phyloP scores from a whole-genome alignment of 2,888 invertebrate species.

The Penaeus monodon region DNA sequence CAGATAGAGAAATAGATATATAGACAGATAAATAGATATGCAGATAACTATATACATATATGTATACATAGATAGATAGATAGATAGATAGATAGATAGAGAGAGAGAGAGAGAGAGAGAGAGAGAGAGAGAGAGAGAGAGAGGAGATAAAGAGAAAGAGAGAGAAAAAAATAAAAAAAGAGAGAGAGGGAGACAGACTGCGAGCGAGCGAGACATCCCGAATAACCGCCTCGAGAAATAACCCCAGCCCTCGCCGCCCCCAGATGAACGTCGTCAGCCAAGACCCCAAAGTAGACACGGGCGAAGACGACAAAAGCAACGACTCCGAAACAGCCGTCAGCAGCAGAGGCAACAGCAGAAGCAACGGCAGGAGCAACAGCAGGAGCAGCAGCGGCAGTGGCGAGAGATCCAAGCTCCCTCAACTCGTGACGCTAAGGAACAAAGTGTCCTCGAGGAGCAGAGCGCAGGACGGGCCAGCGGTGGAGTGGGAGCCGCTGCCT shows the following conservation, averaged over 20 bases:
- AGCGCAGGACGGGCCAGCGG: conserved; percentile 2
- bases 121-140: not conserved
- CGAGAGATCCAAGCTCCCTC: conserved; percentile 7
- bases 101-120: not conserved
- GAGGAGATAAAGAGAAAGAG: not conserved
- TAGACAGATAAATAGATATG: too few species aligned
- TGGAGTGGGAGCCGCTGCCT: conserved; percentile 32
- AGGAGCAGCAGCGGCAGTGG: not conserved
- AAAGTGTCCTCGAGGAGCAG: conserved; percentile 8
- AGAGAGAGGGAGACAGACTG: too few species aligned
- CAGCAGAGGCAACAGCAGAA: not conserved
- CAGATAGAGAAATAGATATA: too few species aligned
- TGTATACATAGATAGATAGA: too few species aligned
- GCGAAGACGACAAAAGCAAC: not conserved
- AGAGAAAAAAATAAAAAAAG: too few species aligned
- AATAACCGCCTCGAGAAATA: too few species aligned
- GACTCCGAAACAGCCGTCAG: conserved; percentile 32
- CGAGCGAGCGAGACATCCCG: too few species aligned
- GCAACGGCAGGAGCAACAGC: conserved; percentile 9
- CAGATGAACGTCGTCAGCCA: conserved; percentile 38
- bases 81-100: too few species aligned
- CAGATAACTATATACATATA: too few species aligned
- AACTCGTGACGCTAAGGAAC: not conserved
- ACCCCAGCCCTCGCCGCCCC: not conserved
- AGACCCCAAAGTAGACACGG: not conserved